These are phyloP conservation scores for Acanthosepion esculentum DNA, from an alignment of 2,888 invertebrate species.

Conservation along the genomic window DNA sequence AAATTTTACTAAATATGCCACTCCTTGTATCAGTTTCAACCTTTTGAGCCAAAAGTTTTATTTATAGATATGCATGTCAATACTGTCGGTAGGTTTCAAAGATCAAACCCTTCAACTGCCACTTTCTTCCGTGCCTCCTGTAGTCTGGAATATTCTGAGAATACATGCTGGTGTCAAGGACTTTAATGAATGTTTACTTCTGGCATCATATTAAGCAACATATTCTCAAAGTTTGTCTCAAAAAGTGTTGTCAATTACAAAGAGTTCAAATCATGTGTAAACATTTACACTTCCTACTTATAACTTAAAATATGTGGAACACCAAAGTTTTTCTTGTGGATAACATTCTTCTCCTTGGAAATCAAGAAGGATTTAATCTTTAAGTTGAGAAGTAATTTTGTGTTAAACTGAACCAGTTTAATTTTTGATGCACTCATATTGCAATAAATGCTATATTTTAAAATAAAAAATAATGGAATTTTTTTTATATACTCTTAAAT, in stretches of 20 bases:
- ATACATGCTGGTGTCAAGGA: conserved; percentile 6
- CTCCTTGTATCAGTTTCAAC: conserved; percentile 12
- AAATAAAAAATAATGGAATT: no score
- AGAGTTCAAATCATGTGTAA: neutral
- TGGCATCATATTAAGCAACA: neutral
- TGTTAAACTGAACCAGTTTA: no score
- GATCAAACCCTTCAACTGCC: neutral
- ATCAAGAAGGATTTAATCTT: no score
- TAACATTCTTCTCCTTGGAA: no score
- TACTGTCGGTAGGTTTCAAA: conserved; percentile 33
- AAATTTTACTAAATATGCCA: neutral
- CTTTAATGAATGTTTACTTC: neutral
- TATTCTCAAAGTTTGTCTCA: neutral
- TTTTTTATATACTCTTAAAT: no score
- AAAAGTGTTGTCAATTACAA: neutral
- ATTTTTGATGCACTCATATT: no score
- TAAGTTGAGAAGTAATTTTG: no score
- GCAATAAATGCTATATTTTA: no score
- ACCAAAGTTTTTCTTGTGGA: no score
- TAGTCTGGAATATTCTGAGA: neutral
- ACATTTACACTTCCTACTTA: no score
- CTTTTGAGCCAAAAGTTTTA: neutral
- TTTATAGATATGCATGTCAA: neutral
- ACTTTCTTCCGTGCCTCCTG: neutral
- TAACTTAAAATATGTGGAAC: no score